Evolutionary conservation across 2,113 vertebrate species (phyloP), one percentile per base, ranked within the genome.

Genomic region (Tursiops truncatus): DNA sequence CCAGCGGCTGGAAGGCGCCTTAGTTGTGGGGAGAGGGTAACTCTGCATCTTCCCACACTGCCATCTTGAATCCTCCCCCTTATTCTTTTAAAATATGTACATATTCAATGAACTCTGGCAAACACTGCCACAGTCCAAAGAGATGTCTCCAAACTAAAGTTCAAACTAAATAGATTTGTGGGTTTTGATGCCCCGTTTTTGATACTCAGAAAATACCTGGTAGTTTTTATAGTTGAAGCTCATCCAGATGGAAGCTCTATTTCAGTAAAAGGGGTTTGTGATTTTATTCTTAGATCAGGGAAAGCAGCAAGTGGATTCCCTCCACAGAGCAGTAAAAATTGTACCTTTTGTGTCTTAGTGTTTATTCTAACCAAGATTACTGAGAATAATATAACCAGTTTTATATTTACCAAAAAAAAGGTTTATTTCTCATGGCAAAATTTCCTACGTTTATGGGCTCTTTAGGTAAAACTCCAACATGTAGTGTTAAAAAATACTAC

Each of bases 1-100:
- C 47, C 47, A 47, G 2, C 11, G 47, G 0, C 47, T 10, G 44
- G 44, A 10, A 47, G 11, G 2, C 0, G 2, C 11, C 11, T 0
- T 47, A 47, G 11, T 12, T 47, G 47, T 47, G 44, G 8, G 41
- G 41, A 44, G 7, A 44, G 0, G 6, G 7, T 44, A 44, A 44
- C 41, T 44, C 41, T 7, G 41, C 7, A 44, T 44, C 41, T 44
- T 44, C 41, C 41, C 41, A 44, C 41, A 44, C 7, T 44, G 41
- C 7, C 41, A 44, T 44, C 41, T 44, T 44, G 41, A 44, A 44
- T 44, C 41, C 7, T 8, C 7, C 41, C 7, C 7, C 41, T 41
- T 41, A 41, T 41, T 41, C 41, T 41, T 41, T 4, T 15, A 50
- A 50, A 50, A 50, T 4, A 1, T 5, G 4, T 50, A 15, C 50